Evolutionary conservation across 2,888 invertebrate genomes (phyloP).

Genomic region (Cantharis rustica): DNA sequence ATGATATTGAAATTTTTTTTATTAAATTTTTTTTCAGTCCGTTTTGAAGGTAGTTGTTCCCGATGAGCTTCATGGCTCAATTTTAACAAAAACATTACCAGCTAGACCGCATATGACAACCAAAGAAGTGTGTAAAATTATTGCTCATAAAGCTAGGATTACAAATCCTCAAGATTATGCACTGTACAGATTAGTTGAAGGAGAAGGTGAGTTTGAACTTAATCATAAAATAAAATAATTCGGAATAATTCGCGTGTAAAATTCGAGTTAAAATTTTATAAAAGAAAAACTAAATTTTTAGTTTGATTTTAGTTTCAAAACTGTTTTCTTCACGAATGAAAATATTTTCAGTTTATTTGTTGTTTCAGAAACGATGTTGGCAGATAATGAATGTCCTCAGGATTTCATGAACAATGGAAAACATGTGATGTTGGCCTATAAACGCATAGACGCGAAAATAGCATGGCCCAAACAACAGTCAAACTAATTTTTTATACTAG

Average conservation of each 20-base stretch:
- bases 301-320: too few species aligned
- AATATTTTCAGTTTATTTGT: background rate
- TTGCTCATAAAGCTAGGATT: conserved; percentile 93
- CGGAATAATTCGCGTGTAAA: too few species aligned
- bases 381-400: conserved; percentile 90
- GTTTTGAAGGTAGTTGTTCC: conserved; percentile 91
- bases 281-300: too few species aligned
- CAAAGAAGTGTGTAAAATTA: conserved; percentile 89
- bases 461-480: conserved; percentile 82
- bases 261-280: too few species aligned
- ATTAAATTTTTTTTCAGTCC: conserved; percentile 53
- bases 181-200: conserved; percentile 86
- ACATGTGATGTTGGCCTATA: conserved; percentile 92
- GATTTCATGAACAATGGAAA: conserved; percentile 79
- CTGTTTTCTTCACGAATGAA: too few species aligned
- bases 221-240: background rate
- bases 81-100: conserved; percentile 89
- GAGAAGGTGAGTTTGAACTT: conserved; percentile 70
- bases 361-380: conserved; percentile 82
- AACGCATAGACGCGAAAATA: conserved; percentile 94
- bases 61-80: conserved; percentile 90
- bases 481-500: conserved; percentile 42
- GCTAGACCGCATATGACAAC: conserved; percentile 93
- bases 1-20: conserved; percentile 3
- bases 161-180: conserved; percentile 97